Percentiles rank a stretch among this genome's conserved stretches.
These are phyloP conservation scores for Lerema accius DNA, from an alignment of 1,140 invertebrate genomes.

Conservation along the genomic window DNA sequence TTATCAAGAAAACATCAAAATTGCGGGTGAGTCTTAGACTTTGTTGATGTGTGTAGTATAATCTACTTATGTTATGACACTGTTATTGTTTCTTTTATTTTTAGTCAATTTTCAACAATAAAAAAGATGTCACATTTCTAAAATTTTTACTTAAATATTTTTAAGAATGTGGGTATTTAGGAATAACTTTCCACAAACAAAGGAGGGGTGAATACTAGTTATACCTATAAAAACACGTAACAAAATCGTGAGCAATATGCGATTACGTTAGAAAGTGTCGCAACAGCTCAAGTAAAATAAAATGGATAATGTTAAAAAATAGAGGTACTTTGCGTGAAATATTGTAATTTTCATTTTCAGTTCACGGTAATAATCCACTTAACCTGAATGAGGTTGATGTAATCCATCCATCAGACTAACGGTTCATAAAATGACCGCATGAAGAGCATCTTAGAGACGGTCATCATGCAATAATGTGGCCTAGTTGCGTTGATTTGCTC, in stretches of 20 bases:
- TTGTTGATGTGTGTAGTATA: too few species aligned
- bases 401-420: constrained; percentile 44
- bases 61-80: too few species aligned
- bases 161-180: too few species aligned
- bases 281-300: neutral
- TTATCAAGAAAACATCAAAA: too few species aligned
- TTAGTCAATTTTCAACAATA: too few species aligned
- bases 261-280: neutral
- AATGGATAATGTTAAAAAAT: constrained; percentile 25
- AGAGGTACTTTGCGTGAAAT: constrained; percentile 19
- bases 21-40: too few species aligned
- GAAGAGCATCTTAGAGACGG: constrained; percentile 44
- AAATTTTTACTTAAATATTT: too few species aligned
- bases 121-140: too few species aligned
- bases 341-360: constrained; percentile 25
- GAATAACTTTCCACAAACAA: too few species aligned
- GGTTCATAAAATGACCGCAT: constrained; percentile 45
- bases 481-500: constrained; percentile 72
- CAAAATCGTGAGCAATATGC: neutral
- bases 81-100: too few species aligned
- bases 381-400: constrained; percentile 37
- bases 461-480: constrained; percentile 66
- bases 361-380: constrained; percentile 33
- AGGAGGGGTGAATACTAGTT: too few species aligned
- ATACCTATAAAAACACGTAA: too few species aligned